Evolutionary conservation across 2,888 invertebrate species (phyloP), one percentile per base, ranked within the genome.

Genomic region (Dicyrtomina minuta): DNA sequence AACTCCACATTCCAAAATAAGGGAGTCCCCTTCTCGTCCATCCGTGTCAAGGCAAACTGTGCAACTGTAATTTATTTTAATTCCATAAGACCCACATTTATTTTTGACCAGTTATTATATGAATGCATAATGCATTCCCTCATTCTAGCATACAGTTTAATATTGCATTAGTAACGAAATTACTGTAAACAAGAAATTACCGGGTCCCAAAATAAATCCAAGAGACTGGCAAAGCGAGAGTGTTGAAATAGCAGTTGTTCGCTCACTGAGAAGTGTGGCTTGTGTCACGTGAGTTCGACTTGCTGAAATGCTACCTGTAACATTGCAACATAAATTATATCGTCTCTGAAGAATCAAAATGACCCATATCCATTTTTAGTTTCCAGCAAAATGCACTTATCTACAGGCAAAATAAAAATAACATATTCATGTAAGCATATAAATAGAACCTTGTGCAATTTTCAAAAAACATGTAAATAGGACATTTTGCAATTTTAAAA

Each of bases 151-250:
- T n/a, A n/a, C n/a, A n/a, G n/a, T n/a, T n/a, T n/a, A n/a, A n/a
- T n/a, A n/a, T n/a, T n/a, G n/a, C n/a, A n/a, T n/a, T n/a, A n/a
- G n/a, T n/a, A n/a, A n/a, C n/a, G n/a, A n/a, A n/a, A n/a, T n/a
- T n/a, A n/a, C n/a, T n/a, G n/a, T n/a, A n/a, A n/a, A n/a, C n/a
- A n/a, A n/a, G n/a, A 46, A 46, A 6, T 46, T 77, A 81, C 82
- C 81, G 6, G 93, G 93, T 0, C 93, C 93, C 75, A 93, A 87
- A 68, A 92, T 89, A 82, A 93, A 93, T 58, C 93, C 93, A 72
- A 93, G 83, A 44, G 92, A 91, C 84, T 93, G 93, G 46, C 91
- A 91, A 74, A 93, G 83, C 0, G 92, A 91, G 60, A 91, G 88
- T 85, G 89, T 89, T 0, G 92, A 90, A 59, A 93, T 90, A 1